These are phyloP conservation scores for Hipposideros larvatus DNA, from an alignment of 2,797 vertebrate species.

Conservation along the genomic window DNA sequence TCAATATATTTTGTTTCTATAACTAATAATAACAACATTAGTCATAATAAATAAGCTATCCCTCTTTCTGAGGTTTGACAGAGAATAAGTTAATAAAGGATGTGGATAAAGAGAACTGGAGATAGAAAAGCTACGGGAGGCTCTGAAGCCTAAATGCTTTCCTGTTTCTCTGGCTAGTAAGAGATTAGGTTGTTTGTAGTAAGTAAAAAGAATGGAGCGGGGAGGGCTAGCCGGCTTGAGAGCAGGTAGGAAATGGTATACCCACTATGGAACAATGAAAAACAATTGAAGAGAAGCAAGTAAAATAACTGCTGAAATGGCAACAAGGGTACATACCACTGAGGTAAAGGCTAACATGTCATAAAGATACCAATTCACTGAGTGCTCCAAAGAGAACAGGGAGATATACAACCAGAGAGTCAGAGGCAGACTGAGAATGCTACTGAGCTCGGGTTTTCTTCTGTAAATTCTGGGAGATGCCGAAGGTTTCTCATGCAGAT, in stretches of 20 bases:
- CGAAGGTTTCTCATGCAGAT: not conserved
- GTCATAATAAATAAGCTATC: not conserved
- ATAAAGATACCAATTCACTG: slow-evolving; percentile 48
- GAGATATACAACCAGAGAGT: not conserved
- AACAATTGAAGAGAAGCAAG: not conserved
- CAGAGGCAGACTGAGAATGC: not conserved
- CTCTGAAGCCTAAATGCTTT: not conserved
- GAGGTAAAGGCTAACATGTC: slow-evolving; percentile 47
- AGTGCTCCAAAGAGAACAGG: not conserved
- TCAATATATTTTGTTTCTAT: not conserved
- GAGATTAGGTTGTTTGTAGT: not conserved
- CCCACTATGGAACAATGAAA: not conserved
- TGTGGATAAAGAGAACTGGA: not conserved
- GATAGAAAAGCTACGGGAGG: not conserved
- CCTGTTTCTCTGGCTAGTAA: not conserved
- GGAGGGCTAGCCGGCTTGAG: not conserved
- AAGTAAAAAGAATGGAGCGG: not conserved
- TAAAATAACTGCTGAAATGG: slow-evolving; percentile 21
- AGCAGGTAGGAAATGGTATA: not conserved
- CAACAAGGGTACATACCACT: not conserved
- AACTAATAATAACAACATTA: not conserved
- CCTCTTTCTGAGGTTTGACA: not conserved
- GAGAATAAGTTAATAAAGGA: not conserved
- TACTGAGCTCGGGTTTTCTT: not conserved
- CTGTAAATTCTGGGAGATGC: not conserved